Base-by-base conservation (phyloP, 2,113 vertebrate species). In the Myocastor coypus region DNA sequence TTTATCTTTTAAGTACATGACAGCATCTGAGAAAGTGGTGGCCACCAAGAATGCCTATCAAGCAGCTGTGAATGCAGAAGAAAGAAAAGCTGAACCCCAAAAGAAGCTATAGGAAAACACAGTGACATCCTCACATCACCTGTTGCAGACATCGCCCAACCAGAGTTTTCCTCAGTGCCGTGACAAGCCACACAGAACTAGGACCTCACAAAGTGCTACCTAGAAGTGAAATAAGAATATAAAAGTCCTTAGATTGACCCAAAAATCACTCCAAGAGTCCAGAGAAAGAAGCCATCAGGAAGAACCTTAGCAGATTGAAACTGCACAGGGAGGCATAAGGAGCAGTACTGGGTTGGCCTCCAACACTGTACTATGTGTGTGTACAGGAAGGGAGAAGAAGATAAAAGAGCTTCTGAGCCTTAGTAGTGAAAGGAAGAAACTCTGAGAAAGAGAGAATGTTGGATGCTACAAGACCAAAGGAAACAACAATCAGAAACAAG, bases 241-340 rank as follows among this genome's bases (percentile, higher is more conserved):
- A 50, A 7, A 66, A 68, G 26, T 3, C 37, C 7, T 1, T 1
- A 42, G 9, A 28, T 3, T 34, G 86, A 50, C 26, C 12, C 81
- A 30, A 77, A 77, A 77, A 16, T 16, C 19, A 50, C 37, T 9
- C 32, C 6, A 30, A 66, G 32, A 83, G 77, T 12, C 50, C 46
- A 37, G 50, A 77, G 69, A 24, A 52, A 69, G 40, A 52, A 34
- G 14, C 1, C 14, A 11, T 7, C 22, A 16, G 90, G 32, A 81
- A 16, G 1, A 5, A 34, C 26, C 40, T 30, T 3, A 20, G 63
- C 7, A 50, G 63, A 57, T 0, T 12, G 1, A 8, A 7, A 17
- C 63, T 61, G 11, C 24, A 13, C 11, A 32, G 69, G 7, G 11
- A 73, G n/a, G 46, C 16, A 64, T 5, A 6, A 34, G 82, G 57